Evolutionary conservation across 2,113 vertebrate genomes (phyloP).

Genomic region (Psophia crepitans): DNA sequence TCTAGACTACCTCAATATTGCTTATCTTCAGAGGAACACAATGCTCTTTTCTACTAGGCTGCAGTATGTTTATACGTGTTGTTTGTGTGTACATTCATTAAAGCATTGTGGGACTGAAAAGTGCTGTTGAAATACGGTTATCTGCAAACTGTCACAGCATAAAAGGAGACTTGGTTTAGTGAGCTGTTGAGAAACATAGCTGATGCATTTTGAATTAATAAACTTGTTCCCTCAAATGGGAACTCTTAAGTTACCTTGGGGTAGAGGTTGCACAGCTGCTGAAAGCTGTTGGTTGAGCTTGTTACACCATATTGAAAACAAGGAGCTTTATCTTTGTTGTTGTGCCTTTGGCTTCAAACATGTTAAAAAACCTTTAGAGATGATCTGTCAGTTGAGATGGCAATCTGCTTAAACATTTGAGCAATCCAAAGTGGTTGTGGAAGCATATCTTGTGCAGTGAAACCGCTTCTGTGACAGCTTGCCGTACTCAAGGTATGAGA

Average conservation of each 20-base stretch:
- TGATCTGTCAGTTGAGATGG: not conserved
- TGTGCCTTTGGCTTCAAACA: not conserved
- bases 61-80: not conserved
- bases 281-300: not conserved
- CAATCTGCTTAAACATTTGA: constrained; percentile 12
- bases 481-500: not conserved
- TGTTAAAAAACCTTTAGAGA: not conserved
- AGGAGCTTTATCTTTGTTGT: no score
- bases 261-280: not conserved
- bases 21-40: constrained; percentile 13
- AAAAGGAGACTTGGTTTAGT: not conserved
- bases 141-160: not conserved
- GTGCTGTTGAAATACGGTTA: not conserved
- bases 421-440: not conserved
- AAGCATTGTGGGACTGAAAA: not conserved
- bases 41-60: not conserved
- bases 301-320: no score
- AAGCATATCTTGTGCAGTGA: not conserved
- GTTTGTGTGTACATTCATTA: not conserved
- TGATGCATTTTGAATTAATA: not conserved
- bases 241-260: not conserved
- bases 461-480: constrained; percentile 6
- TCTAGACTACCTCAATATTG: not conserved
- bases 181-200: not conserved
- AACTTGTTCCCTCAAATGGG: not conserved